Evolutionary conservation across 2,888 invertebrate species (phyloP).

Genomic region (Embidobia sp.): DNA sequence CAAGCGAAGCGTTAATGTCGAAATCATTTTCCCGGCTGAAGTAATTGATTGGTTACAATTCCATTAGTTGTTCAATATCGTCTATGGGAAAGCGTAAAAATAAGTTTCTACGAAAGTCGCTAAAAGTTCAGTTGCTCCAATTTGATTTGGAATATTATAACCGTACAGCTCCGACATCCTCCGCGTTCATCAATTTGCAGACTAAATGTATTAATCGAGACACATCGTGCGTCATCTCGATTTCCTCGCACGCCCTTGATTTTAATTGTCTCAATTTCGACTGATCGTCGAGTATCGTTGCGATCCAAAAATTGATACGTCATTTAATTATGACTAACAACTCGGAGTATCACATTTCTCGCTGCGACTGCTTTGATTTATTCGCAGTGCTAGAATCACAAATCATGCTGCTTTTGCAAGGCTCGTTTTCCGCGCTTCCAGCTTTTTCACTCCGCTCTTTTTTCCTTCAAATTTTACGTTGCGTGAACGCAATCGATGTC

Average conservation of each 20-base stretch:
- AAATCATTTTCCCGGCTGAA: constrained; percentile 4
- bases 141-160: neutral
- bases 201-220: constrained; percentile 9
- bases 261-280: constrained; percentile 14
- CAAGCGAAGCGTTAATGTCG: constrained; percentile 14
- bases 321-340: constrained; percentile 37
- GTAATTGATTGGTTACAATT: neutral
- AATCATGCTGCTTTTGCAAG: neutral
- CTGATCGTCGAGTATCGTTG: neutral
- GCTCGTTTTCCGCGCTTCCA: constrained; percentile 17
- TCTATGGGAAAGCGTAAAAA: neutral
- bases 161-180: neutral
- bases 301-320: constrained; percentile 10
- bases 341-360: constrained; percentile 1
- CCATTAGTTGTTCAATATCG: neutral
- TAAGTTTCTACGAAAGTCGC: neutral
- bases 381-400: constrained; percentile 5
- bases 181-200: neutral
- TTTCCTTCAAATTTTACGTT: constrained; percentile 2
- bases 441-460: neutral
- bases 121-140: neutral
- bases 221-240: neutral
- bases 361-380: constrained; percentile 26
- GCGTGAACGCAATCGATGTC: constrained; percentile 29
- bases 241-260: constrained; percentile 14